Percentiles rank a stretch among this genome's conserved stretches.
phyloP scores from a whole-genome alignment of 2,113 vertebrate genomes.

The Carettochelys insculpta region DNA sequence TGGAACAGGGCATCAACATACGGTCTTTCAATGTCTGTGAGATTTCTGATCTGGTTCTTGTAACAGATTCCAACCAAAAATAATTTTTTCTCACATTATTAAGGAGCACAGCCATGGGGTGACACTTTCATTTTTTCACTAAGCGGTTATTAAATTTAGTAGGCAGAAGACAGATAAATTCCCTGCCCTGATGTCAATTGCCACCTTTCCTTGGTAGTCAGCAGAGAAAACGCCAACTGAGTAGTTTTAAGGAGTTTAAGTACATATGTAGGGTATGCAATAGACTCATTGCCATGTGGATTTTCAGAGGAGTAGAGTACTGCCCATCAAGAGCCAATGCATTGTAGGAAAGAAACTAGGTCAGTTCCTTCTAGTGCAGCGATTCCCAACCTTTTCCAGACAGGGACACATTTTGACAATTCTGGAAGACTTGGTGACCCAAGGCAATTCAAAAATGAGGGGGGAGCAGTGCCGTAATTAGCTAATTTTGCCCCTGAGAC shows the following conservation, averaged over 20 bases:
- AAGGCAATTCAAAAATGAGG: too few species aligned
- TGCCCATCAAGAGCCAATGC: not conserved
- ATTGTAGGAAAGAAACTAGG: not conserved
- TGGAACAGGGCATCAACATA: slow-evolving; percentile 12
- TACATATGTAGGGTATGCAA: not conserved
- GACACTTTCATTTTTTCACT: not conserved
- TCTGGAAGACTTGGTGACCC: too few species aligned
- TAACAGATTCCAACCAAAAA: slow-evolving; percentile 6
- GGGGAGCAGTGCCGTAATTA: too few species aligned
- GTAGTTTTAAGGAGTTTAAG: not conserved
- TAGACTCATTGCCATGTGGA: not conserved
- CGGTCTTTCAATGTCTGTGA: slow-evolving; percentile 50
- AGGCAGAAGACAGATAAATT: not conserved
- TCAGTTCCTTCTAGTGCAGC: not conserved
- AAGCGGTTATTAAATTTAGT: not conserved
- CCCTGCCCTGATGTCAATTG: not conserved
- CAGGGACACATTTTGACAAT: too few species aligned
- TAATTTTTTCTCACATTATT: slow-evolving; percentile 6
- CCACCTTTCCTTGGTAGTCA: rapidly evolving
- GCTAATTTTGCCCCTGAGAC: too few species aligned
- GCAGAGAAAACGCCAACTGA: not conserved
- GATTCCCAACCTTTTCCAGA: too few species aligned
- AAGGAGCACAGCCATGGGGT: not conserved
- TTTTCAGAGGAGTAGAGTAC: not conserved
- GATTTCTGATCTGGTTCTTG: slow-evolving; percentile 61